These are phyloP conservation scores for Uromys caudimaculatus DNA, from an alignment of 2,797 vertebrate genomes.

Conservation along the genomic window DNA sequence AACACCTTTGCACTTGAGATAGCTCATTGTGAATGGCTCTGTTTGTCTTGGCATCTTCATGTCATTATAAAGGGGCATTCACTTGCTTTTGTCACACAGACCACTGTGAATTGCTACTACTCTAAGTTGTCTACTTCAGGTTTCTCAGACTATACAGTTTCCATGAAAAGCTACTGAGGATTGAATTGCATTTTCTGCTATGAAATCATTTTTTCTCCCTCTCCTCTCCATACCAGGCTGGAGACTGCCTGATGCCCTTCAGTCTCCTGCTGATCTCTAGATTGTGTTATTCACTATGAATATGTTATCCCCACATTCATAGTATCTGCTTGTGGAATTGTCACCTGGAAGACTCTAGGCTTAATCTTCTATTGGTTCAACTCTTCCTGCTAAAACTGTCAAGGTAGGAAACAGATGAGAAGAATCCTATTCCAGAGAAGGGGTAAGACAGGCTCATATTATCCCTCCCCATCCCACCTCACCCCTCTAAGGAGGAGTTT, in stretches of 20 bases:
- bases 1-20: neutral
- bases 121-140: neutral
- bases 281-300: neutral
- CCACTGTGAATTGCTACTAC: neutral
- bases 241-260: neutral
- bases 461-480: rapidly evolving
- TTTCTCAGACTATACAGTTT: neutral
- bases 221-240: neutral
- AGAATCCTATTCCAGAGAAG: neutral
- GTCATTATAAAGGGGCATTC: neutral
- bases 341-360: neutral
- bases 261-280: too few species aligned
- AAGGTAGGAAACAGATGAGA: neutral
- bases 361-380: neutral
- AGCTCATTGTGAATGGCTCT: neutral
- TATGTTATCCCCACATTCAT: neutral
- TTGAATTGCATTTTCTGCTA: neutral
- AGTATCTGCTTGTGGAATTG: neutral
- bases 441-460: too few species aligned
- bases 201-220: neutral
- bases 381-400: neutral
- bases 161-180: neutral
- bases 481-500: neutral
- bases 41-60: neutral
- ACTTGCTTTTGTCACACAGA: neutral